These are phyloP conservation scores for Xenopus tropicalis DNA, from an alignment of 2,113 vertebrate species.

Conservation along the genomic window UCB_Xtro_10.0 CM004444.2:23890001-23890500, in stretches of 20 bases:
- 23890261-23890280: conserved; percentile 22
- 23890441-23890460: background rate
- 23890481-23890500: background rate
- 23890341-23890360: conserved; percentile 9
- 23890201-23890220: conserved; percentile 18
- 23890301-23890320: conserved; percentile 34
- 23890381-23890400: conserved; percentile 1
- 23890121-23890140: conserved; percentile 34
- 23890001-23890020: conserved; percentile 25
- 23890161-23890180: background rate
- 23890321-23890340: conserved; percentile 28
- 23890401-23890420: background rate
- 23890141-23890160: conserved; percentile 27
- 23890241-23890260: conserved; percentile 9
- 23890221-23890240: background rate
- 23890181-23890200: conserved; percentile 26
- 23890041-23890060: conserved; percentile 39
- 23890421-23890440: conserved; percentile 10
- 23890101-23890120: conserved; percentile 41
- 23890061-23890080: conserved; percentile 33
- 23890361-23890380: conserved; percentile 7
- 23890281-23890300: conserved; percentile 39
- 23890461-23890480: background rate
- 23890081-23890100: conserved; percentile 29
- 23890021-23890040: conserved; percentile 43